A percentile compares a stretch with the other conserved stretches of the same genome.
Conservation (phyloP, 1,140 invertebrate genomes). For the Drosophila seguyi region DNA sequence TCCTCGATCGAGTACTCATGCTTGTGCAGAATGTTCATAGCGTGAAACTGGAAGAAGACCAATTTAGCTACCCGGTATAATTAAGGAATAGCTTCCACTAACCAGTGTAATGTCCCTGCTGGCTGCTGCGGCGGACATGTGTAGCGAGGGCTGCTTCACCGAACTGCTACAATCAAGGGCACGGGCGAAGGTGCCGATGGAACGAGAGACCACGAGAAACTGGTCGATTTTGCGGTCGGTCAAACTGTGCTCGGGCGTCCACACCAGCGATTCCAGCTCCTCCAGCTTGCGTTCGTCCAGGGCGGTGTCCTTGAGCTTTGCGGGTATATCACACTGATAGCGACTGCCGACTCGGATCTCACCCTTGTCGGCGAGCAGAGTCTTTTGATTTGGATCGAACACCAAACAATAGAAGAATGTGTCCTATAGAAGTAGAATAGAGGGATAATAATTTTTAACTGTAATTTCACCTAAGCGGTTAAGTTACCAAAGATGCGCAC, state of each 20-base stretch:
- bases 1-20: conserved; percentile 96
- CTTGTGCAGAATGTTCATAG: conserved; percentile 98
- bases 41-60: conserved; percentile 91
- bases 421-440: conserved; percentile 89
- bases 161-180: conserved; percentile 99
- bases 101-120: conserved; percentile 98
- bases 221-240: conserved; percentile 99
- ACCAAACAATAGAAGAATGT: conserved; percentile 99
- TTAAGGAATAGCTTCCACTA: conserved; percentile 59
- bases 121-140: conserved; percentile 99
- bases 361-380: conserved; percentile 98
- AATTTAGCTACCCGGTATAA: conserved; percentile 1
- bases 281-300: conserved; percentile 91
- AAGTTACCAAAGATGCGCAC: no score
- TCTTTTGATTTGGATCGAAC: conserved; percentile 99
- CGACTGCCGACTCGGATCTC: conserved; percentile 95
- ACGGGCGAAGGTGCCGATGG: conserved; percentile 99
- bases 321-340: conserved; percentile 97
- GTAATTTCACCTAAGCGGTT: neutral
- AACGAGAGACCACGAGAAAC: conserved; percentile 98
- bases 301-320: conserved; percentile 91
- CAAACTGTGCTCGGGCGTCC: conserved; percentile 95
- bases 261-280: conserved; percentile 96
- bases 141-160: conserved; percentile 98
- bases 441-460: neutral